Conservation (phyloP, 1,140 invertebrate species). For the Drosophila nigrodunni region DNA sequence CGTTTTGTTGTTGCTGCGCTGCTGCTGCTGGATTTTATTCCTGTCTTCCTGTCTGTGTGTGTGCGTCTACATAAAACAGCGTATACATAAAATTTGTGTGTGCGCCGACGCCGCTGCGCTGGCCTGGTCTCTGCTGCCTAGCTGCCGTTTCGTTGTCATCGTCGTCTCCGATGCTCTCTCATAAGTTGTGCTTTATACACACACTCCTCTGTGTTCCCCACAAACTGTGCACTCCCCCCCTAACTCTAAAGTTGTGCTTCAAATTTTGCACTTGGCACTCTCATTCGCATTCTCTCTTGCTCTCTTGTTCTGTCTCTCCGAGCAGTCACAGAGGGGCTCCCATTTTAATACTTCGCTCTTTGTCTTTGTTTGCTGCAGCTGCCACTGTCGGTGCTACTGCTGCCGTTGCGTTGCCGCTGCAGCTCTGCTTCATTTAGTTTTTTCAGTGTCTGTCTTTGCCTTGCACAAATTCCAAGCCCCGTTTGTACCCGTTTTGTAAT, state of each 20-base stretch:
- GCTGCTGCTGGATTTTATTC: constrained; percentile 63
- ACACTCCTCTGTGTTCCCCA: neutral
- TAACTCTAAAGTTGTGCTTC: constrained; percentile 70
- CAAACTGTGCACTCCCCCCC: constrained; percentile 26
- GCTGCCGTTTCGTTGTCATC: constrained; percentile 45
- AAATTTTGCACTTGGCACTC: constrained; percentile 79
- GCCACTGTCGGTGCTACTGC: constrained; percentile 35
- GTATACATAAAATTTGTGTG: constrained; percentile 83
- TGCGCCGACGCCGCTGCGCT: constrained; percentile 73
- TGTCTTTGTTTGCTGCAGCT: constrained; percentile 71
- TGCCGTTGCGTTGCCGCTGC: neutral
- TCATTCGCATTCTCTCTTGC: constrained; percentile 47
- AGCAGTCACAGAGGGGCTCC: constrained; percentile 27
- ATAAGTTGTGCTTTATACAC: constrained; percentile 60
- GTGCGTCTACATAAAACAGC: constrained; percentile 70
- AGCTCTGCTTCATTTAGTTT: constrained; percentile 53
- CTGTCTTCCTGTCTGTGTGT: constrained; percentile 48
- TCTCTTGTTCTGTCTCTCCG: constrained; percentile 31
- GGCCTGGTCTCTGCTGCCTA: constrained; percentile 49
- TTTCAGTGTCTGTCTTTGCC: constrained; percentile 46
- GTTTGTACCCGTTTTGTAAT: constrained; percentile 69
- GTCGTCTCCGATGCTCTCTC: constrained; percentile 41
- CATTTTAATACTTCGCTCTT: constrained; percentile 64
- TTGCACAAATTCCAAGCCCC: constrained; percentile 59
- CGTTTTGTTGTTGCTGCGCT: constrained; percentile 47